These are phyloP conservation scores for Lasioglossum oenotherae DNA, from an alignment of 2,888 invertebrate genomes.

Conservation along the genomic window DNA sequence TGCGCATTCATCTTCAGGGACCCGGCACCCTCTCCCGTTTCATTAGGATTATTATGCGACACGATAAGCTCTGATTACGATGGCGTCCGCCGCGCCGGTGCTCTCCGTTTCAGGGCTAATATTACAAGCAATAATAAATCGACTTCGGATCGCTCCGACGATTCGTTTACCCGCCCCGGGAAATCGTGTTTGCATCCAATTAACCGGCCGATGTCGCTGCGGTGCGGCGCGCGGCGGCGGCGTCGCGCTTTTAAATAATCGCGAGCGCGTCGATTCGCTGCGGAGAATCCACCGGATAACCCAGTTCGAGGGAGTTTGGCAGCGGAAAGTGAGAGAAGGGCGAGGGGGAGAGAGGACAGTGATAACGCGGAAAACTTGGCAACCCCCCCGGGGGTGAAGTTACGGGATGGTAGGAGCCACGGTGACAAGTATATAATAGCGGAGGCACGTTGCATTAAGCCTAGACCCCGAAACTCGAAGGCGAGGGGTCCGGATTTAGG, in stretches of 20 bases:
- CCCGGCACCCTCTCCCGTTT: constrained; percentile 63
- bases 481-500: constrained; percentile 70
- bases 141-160: constrained; percentile 17
- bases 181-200: constrained; percentile 24
- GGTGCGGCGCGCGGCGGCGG: too few relatives aligned
- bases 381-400: neutral
- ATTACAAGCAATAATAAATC: constrained; percentile 51
- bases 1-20: constrained; percentile 69
- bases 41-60: constrained; percentile 70
- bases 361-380: constrained; percentile 14
- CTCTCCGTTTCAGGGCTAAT: constrained; percentile 57
- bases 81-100: constrained; percentile 30
- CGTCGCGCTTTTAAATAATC: neutral
- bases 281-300: neutral
- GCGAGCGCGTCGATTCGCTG: neutral
- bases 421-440: constrained; percentile 57
- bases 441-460: constrained; percentile 45
- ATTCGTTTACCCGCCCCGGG: constrained; percentile 12
- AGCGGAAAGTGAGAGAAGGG: neutral
- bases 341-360: neutral
- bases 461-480: constrained; percentile 52
- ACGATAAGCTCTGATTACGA: constrained; percentile 68
- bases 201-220: neutral
- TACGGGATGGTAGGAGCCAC: constrained; percentile 15
- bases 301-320: neutral